Percentiles rank a stretch among this genome's conserved stretches.
phyloP scores from a whole-genome alignment of 2,113 vertebrate genomes.

The Larimichthys polyactis region DNA sequence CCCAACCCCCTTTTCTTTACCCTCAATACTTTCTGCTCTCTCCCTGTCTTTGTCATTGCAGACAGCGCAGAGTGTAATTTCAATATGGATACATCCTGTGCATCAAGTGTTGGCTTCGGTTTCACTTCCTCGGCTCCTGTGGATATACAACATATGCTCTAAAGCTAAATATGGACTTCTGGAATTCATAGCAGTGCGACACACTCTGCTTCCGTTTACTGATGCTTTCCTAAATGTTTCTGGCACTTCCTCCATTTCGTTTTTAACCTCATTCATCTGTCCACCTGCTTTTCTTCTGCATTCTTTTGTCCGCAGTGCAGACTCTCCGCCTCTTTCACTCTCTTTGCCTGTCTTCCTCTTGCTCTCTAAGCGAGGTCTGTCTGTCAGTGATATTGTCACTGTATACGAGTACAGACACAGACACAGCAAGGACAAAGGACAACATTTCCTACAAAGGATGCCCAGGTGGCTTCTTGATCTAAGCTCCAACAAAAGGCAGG shows the following conservation, averaged over 20 bases:
- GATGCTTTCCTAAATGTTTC: conserved; percentile 34
- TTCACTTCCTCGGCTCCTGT: conserved; percentile 63
- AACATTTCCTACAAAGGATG: conserved; percentile 42
- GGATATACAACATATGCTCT: conserved; percentile 66
- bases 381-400: conserved; percentile 57
- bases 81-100: conserved; percentile 55
- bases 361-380: conserved; percentile 42
- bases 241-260: conserved; percentile 37
- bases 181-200: conserved; percentile 23
- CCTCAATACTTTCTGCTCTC: not conserved
- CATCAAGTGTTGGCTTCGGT: conserved; percentile 55
- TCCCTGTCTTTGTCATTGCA: conserved; percentile 8
- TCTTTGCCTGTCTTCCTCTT: conserved; percentile 2
- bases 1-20: not conserved
- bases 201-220: conserved; percentile 11
- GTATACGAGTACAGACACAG: conserved; percentile 14
- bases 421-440: conserved; percentile 48
- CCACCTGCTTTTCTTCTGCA: not conserved
- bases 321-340: conserved; percentile 3
- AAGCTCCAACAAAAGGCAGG: conserved; percentile 32
- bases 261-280: conserved; percentile 59
- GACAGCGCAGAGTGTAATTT: conserved; percentile 25
- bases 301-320: conserved; percentile 20
- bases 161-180: conserved; percentile 59
- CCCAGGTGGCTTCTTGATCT: conserved; percentile 45